phyloP scores from a whole-genome alignment of 2,797 vertebrate species.

The Pristis pectinata region DNA sequence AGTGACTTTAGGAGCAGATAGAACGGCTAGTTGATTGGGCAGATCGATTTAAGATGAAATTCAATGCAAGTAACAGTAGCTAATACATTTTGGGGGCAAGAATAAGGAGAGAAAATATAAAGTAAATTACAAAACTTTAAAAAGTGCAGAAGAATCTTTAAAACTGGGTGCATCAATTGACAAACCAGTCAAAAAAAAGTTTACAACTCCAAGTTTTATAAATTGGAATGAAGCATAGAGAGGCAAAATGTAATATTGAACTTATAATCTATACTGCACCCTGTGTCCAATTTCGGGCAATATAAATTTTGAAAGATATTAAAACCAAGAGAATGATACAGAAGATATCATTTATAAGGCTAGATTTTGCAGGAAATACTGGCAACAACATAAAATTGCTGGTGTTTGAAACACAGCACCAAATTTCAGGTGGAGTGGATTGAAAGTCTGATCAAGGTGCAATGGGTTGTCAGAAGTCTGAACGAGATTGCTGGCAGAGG shows the following conservation, averaged over 20 bases:
- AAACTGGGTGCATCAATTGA: not conserved
- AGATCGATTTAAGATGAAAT: slow-evolving; percentile 23
- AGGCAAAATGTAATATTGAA: not conserved
- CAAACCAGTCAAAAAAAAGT: not conserved
- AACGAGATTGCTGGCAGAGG: no score
- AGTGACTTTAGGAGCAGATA: not conserved
- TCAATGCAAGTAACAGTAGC: not conserved
- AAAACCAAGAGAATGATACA: not conserved
- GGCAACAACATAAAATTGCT: no score
- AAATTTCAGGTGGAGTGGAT: no score
- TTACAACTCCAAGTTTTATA: not conserved
- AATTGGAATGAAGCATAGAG: not conserved
- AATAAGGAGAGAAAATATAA: not conserved
- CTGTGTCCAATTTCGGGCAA: not conserved
- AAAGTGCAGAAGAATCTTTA: not conserved
- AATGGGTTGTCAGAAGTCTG: no score
- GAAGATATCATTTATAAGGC: not conserved
- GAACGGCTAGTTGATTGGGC: not conserved
- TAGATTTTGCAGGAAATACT: no score
- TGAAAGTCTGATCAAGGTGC: no score
- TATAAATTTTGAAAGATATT: not conserved
- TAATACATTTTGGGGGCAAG: not conserved
- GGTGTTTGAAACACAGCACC: no score
- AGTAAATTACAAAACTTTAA: not conserved
- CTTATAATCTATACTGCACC: not conserved